Percentiles rank a stretch among this genome's conserved stretches.
These are phyloP conservation scores for Muntiacus reevesi DNA, from an alignment of 2,113 vertebrate species.

Conservation along the genomic window DNA sequence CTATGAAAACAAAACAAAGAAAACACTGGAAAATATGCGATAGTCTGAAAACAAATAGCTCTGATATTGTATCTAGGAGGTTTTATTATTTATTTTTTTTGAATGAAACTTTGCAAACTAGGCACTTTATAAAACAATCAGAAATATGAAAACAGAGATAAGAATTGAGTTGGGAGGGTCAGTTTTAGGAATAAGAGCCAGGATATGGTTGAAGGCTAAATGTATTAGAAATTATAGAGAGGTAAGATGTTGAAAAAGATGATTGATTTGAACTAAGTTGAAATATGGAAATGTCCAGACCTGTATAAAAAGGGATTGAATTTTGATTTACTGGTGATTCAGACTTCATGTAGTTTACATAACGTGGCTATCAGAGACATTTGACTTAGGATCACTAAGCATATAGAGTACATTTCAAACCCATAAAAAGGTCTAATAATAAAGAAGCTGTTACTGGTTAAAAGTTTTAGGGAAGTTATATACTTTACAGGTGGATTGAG, in stretches of 20 bases:
- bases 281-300: constrained; percentile 50
- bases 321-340: constrained; percentile 61
- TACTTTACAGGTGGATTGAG: neutral
- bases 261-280: constrained; percentile 48
- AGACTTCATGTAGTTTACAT: constrained; percentile 64
- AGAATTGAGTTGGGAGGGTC: neutral
- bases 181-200: neutral
- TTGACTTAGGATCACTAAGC: constrained; percentile 18
- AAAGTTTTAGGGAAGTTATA: neutral
- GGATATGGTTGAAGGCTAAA: neutral
- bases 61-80: neutral
- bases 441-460: neutral
- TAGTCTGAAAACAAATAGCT: neutral
- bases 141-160: neutral
- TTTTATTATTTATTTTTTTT: neutral
- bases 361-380: constrained; percentile 40
- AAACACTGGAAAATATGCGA: neutral
- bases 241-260: constrained; percentile 31
- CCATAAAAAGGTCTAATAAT: constrained; percentile 22
- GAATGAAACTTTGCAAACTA: neutral
- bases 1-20: neutral
- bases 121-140: neutral
- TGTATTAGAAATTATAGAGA: constrained; percentile 30
- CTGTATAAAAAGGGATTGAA: constrained; percentile 61
- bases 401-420: constrained; percentile 37